phyloP scores from a whole-genome alignment of 1,140 invertebrate genomes.

The Monomorium pharaonis region DNA sequence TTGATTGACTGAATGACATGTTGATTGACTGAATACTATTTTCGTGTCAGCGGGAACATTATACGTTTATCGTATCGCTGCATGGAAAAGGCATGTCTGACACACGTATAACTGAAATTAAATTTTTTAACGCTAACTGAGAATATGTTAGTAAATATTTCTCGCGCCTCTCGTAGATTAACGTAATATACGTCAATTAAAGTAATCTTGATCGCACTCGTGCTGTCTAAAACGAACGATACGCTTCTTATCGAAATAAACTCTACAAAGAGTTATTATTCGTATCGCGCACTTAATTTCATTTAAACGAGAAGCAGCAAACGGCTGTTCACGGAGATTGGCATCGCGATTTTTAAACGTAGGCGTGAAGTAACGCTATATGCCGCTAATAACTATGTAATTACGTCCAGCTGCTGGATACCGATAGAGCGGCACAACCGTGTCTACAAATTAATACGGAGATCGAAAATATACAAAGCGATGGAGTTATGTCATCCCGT shows the following conservation, averaged over 20 bases:
- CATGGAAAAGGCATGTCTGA: neutral
- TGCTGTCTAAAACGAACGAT: neutral
- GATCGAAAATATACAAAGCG: conserved; percentile 20
- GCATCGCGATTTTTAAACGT: conserved; percentile 37
- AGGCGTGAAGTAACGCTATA: conserved; percentile 24
- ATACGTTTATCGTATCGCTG: conserved; percentile 33
- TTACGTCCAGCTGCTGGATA: conserved; percentile 32
- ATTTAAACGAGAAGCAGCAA: conserved; percentile 14
- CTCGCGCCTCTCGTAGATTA: neutral
- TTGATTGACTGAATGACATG: too few species aligned
- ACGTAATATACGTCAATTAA: conserved; percentile 29
- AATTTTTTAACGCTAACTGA: conserved; percentile 39
- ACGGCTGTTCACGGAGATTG: conserved; percentile 21
- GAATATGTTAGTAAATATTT: conserved; percentile 14
- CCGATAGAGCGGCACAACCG: neutral
- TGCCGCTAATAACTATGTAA: conserved; percentile 18
- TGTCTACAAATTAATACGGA: conserved; percentile 35
- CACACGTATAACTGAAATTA: neutral
- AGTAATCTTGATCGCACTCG: conserved; percentile 17
- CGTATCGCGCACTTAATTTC: neutral
- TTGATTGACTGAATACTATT: neutral
- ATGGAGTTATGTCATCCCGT: conserved; percentile 48
- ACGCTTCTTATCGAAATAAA: neutral
- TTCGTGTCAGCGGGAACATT: neutral
- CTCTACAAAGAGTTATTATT: neutral